A percentile compares a stretch with the other conserved stretches of the same genome.
Conservation (phyloP, 2,113 vertebrate species). For the Ciconia maguari region DNA sequence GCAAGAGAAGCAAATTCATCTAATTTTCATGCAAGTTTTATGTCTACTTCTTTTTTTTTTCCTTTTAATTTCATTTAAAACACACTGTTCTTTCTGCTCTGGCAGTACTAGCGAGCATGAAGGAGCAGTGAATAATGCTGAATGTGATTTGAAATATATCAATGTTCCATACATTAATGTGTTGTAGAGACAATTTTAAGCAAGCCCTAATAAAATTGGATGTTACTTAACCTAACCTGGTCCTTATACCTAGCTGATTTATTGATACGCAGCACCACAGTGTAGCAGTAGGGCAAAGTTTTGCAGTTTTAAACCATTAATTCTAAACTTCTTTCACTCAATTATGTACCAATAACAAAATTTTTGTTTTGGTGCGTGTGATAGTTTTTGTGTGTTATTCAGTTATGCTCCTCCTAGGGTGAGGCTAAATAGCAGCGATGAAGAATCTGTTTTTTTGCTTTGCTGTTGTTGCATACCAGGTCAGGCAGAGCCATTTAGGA, state of each 20-base stretch:
- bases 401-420: not conserved
- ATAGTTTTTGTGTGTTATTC: not conserved
- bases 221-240: not conserved
- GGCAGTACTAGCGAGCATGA: not conserved
- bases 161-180: not conserved
- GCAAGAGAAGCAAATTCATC: slow-evolving; percentile 14
- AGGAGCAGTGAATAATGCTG: not conserved
- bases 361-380: not conserved
- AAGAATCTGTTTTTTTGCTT: not conserved
- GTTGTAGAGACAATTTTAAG: not conserved
- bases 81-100: not conserved
- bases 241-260: not conserved
- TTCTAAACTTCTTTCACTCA: not conserved
- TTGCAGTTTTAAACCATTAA: not conserved
- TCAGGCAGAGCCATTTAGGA: not conserved
- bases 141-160: not conserved
- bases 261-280: not conserved
- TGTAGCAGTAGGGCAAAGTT: not conserved
- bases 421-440: not conserved
- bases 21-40: slow-evolving; percentile 32
- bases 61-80: not conserved
- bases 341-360: not conserved
- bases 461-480: not conserved
- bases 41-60: not conserved
- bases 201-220: not conserved